These are phyloP conservation scores for Vesta saturnalis DNA, from an alignment of 2,888 invertebrate genomes.

Conservation along the genomic window DNA sequence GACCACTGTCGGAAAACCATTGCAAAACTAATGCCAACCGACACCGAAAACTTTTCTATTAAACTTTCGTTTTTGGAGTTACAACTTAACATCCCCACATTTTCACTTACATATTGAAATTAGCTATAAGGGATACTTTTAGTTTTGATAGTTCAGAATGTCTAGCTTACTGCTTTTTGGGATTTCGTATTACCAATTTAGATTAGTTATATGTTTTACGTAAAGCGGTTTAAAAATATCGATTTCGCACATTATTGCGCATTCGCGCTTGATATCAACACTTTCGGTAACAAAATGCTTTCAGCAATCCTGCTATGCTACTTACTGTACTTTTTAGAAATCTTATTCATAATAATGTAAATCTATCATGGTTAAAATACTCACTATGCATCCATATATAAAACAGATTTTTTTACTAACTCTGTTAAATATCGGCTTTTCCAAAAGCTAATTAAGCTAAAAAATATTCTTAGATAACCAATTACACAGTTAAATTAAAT, in stretches of 20 bases:
- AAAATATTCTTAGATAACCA: too few relatives aligned
- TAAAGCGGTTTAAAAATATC: slow-evolving; percentile 8
- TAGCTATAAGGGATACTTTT: not conserved
- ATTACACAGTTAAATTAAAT: too few relatives aligned
- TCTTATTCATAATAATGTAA: too few relatives aligned
- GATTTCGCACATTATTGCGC: too few relatives aligned
- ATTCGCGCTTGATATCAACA: slow-evolving; percentile 8
- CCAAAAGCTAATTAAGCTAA: too few relatives aligned
- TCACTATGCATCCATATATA: too few relatives aligned
- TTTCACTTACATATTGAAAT: slow-evolving; percentile 11
- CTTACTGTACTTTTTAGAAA: too few relatives aligned
- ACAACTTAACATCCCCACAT: slow-evolving; percentile 12
- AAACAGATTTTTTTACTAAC: too few relatives aligned
- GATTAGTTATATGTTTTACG: slow-evolving; percentile 7
- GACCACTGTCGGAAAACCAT: slow-evolving; percentile 36
- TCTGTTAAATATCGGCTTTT: too few relatives aligned
- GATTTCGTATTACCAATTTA: slow-evolving; percentile 9
- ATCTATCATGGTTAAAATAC: too few relatives aligned
- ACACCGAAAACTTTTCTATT: slow-evolving; percentile 45
- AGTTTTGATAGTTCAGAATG: not conserved
- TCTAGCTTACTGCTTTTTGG: not conserved
- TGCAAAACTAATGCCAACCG: slow-evolving; percentile 34
- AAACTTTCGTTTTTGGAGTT: slow-evolving; percentile 43
- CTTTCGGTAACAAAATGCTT: not conserved
- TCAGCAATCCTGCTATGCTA: too few relatives aligned